Conservation (phyloP, 1,140 invertebrate species). For the Teleogryllus occipitalis region DNA sequence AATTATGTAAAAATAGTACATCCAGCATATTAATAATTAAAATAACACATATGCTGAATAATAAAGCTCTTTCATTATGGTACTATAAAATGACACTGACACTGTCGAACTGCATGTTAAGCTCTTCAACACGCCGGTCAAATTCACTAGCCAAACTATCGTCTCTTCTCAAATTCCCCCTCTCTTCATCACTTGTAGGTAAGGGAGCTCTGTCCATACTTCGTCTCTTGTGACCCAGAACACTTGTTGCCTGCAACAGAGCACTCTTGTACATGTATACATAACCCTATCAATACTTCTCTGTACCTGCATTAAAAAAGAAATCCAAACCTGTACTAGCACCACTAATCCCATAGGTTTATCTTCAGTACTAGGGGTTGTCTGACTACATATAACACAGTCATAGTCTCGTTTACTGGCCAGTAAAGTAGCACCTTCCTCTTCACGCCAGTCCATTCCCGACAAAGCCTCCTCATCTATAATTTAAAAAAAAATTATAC, state of each 20-base stretch:
- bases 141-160: slow-evolving; percentile 55
- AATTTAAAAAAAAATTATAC: slow-evolving; percentile 22
- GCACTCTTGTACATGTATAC: not conserved
- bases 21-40: not conserved
- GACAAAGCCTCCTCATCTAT: slow-evolving; percentile 39
- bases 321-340: slow-evolving; percentile 57
- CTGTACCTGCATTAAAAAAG: not conserved
- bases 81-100: slow-evolving; percentile 38
- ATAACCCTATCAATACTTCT: not conserved
- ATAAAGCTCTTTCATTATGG: not conserved
- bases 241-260: slow-evolving; percentile 60
- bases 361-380: slow-evolving; percentile 70
- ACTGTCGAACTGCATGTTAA: slow-evolving; percentile 63
- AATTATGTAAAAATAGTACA: no score
- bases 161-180: slow-evolving; percentile 41
- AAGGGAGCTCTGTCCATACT: slow-evolving; percentile 48
- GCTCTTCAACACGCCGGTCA: slow-evolving; percentile 56
- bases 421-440: slow-evolving; percentile 37
- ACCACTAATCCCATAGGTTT: slow-evolving; percentile 87
- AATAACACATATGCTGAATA: not conserved
- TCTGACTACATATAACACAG: slow-evolving; percentile 93
- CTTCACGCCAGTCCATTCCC: slow-evolving; percentile 59
- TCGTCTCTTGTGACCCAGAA: slow-evolving; percentile 64
- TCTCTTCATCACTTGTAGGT: slow-evolving; percentile 57
- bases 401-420: slow-evolving; percentile 73